A percentile compares a stretch with the other conserved stretches of the same genome.
These are phyloP conservation scores for Acronicta alni DNA, from an alignment of 2,888 invertebrate species.

Conservation along the genomic window DNA sequence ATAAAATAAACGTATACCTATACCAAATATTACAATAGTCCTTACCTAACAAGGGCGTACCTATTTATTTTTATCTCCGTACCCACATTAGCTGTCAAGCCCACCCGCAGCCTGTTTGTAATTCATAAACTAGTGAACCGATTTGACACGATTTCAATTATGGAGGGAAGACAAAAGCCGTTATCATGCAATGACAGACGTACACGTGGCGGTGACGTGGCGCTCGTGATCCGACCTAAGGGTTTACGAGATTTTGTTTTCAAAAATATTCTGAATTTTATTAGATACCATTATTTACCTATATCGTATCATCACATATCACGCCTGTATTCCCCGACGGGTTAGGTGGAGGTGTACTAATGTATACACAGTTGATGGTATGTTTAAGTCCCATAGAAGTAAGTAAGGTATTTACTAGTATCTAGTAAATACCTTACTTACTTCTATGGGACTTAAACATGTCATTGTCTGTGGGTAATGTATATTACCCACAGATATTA, in stretches of 20 bases:
- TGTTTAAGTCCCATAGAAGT: too few species aligned
- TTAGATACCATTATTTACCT: too few species aligned
- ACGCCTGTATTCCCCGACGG: too few species aligned
- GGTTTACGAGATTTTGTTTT: slow-evolving; percentile 11
- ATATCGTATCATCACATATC: too few species aligned
- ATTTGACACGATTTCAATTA: slow-evolving; percentile 48
- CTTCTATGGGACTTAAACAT: too few species aligned
- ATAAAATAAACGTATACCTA: too few species aligned
- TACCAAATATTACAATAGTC: background rate
- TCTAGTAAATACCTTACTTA: too few species aligned
- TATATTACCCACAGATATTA: too few species aligned
- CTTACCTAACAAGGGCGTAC: background rate
- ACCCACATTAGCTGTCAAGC: slow-evolving; percentile 42
- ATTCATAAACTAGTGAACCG: slow-evolving; percentile 45
- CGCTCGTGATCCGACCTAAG: slow-evolving; percentile 14
- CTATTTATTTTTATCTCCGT: slow-evolving; percentile 17
- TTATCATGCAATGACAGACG: slow-evolving; percentile 39
- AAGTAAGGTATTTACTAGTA: too few species aligned
- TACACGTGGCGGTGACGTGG: slow-evolving; percentile 9
- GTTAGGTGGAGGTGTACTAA: too few species aligned
- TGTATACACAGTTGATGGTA: too few species aligned
- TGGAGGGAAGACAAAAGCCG: slow-evolving; percentile 42
- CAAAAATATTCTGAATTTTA: background rate
- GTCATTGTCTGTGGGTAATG: too few species aligned
- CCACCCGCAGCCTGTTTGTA: slow-evolving; percentile 36